Percentiles rank a stretch among this genome's conserved stretches.
Conservation (phyloP, 2,113 vertebrate species). For the Malaclemys terrapin region DNA sequence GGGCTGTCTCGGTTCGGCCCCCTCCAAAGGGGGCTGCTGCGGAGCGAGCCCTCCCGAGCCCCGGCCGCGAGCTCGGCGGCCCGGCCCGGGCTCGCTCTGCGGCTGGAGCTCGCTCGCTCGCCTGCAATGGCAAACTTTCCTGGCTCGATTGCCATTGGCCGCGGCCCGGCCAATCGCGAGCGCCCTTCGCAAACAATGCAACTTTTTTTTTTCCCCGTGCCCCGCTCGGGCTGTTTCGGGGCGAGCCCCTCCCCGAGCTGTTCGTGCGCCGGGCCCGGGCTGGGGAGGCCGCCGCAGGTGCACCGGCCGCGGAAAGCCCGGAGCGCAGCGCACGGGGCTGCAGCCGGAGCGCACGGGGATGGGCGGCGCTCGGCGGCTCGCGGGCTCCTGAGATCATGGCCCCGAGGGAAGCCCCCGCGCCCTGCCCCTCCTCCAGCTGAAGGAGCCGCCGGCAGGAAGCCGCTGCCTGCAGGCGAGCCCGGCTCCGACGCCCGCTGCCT, state of each 20-base stretch:
- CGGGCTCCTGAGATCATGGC: not conserved
- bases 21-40: too few relatives aligned
- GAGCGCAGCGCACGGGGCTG: too few relatives aligned
- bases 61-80: fast-evolving
- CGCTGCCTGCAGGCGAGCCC: not conserved
- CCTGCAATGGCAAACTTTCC: not conserved
- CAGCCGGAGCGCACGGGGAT: not conserved
- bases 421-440: not conserved
- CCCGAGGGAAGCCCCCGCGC: not conserved
- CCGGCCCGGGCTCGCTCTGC: not conserved
- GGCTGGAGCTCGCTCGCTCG: not conserved
- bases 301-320: not conserved
- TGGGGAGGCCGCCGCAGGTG: constrained; percentile 39
- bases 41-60: fast-evolving
- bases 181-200: not conserved
- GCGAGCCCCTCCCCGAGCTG: constrained; percentile 21
- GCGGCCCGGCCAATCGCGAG: not conserved
- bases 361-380: not conserved
- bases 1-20: too few relatives aligned
- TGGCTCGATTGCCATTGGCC: not conserved
- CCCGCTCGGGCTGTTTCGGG: not conserved
- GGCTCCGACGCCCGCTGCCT: not conserved
- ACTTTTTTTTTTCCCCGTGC: not conserved
- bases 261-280: not conserved
- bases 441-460: not conserved